Conservation (phyloP, 2,797 vertebrate genomes). For the Coluber constrictor region DNA sequence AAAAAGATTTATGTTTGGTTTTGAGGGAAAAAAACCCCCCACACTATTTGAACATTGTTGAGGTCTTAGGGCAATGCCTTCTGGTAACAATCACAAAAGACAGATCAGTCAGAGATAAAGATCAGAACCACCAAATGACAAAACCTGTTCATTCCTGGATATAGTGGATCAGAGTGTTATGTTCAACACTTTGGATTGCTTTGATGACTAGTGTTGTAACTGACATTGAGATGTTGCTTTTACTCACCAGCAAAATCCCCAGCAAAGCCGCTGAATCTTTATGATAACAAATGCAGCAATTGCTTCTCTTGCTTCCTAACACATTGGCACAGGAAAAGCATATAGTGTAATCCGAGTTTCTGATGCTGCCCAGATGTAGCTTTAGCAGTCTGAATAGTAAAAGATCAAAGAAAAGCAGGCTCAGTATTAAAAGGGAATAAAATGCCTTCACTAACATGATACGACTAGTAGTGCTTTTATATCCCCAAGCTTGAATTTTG, state of each 20-base stretch:
- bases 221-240: conserved; percentile 52
- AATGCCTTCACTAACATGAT: background rate
- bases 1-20: conserved; percentile 47
- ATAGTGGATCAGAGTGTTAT: conserved; percentile 53
- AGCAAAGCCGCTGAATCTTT: conserved; percentile 39
- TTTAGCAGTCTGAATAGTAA: background rate
- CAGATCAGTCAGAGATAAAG: conserved; percentile 61
- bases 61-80: conserved; percentile 50
- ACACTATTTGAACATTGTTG: conserved; percentile 52
- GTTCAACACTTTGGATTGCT: conserved; percentile 60
- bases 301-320: conserved; percentile 28
- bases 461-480: background rate
- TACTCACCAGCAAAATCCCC: conserved; percentile 49
- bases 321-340: background rate
- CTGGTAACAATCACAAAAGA: conserved; percentile 54
- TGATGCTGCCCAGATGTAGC: conserved; percentile 15
- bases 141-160: conserved; percentile 55
- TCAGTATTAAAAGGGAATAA: conserved; percentile 33
- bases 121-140: conserved; percentile 56
- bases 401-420: conserved; percentile 18
- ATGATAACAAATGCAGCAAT: conserved; percentile 24
- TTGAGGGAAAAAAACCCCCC: background rate
- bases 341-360: background rate
- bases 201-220: conserved; percentile 42
- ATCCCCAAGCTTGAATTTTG: background rate